These are phyloP conservation scores for Amorpha juglandis DNA, from an alignment of 2,888 invertebrate genomes.

Conservation along the genomic window DNA sequence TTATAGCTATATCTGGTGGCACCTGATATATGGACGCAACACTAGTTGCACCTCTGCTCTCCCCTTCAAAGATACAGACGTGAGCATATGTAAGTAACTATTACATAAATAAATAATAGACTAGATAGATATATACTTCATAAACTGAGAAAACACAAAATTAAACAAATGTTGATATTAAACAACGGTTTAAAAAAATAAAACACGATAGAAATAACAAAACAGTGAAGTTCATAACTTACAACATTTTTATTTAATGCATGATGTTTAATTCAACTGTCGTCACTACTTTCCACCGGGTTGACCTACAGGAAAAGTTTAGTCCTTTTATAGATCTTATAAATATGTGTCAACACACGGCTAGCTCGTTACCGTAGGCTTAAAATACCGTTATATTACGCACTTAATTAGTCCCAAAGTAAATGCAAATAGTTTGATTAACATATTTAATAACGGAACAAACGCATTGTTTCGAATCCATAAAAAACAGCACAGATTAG, in stretches of 20 bases:
- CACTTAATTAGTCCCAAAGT: slow-evolving; percentile 24
- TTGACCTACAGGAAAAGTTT: slow-evolving; percentile 21
- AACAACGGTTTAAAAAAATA: too few relatives aligned
- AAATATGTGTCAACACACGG: slow-evolving; percentile 19
- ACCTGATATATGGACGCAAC: too few relatives aligned
- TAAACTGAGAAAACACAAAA: too few relatives aligned
- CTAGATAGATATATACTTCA: too few relatives aligned
- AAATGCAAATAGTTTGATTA: slow-evolving; percentile 33
- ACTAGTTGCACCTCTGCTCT: too few relatives aligned
- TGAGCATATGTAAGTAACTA: too few relatives aligned
- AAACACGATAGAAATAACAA: too few relatives aligned
- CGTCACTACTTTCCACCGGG: background rate
- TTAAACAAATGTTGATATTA: too few relatives aligned
- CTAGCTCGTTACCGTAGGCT: slow-evolving; percentile 15
- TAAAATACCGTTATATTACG: slow-evolving; percentile 25
- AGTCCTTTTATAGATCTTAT: slow-evolving; percentile 8
- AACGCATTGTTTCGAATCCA: background rate
- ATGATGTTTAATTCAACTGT: background rate
- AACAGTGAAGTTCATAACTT: too few relatives aligned
- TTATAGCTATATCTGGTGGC: too few relatives aligned
- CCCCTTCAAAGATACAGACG: too few relatives aligned
- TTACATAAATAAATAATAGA: too few relatives aligned
- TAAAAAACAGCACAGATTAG: background rate
- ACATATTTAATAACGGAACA: slow-evolving; percentile 31
- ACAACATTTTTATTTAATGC: background rate